Conservation (phyloP, 2,113 vertebrate species). For the Vulpes ferrilata region DNA sequence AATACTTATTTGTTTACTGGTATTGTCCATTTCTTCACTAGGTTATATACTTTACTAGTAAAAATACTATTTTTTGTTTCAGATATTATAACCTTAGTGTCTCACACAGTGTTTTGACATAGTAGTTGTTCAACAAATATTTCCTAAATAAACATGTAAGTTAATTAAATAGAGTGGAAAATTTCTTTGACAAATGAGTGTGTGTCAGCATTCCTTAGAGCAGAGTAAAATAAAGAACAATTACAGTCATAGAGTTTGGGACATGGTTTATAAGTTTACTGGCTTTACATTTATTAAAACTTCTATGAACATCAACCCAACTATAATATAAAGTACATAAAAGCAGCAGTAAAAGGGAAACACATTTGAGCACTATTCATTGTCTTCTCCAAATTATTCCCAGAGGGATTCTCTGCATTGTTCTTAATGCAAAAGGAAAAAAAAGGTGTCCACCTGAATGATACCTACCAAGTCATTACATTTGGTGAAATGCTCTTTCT, state of each 20-base stretch:
- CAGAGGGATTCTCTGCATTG: not conserved
- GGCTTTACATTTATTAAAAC: slow-evolving; percentile 73
- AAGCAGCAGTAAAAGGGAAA: slow-evolving; percentile 49
- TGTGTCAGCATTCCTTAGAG: not conserved
- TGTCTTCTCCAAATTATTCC: not conserved
- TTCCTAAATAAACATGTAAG: slow-evolving; percentile 36
- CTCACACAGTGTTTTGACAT: not conserved
- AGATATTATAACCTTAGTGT: not conserved
- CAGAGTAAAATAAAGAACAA: slow-evolving; percentile 55
- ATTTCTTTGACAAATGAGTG: slow-evolving; percentile 19
- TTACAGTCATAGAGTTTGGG: not conserved
- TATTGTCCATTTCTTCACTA: not conserved
- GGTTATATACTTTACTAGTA: not conserved
- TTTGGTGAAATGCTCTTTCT: not conserved
- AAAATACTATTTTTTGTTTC: slow-evolving; percentile 26
- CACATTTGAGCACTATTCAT: not conserved
- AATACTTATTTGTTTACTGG: not conserved
- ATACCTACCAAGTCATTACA: not conserved
- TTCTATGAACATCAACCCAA: slow-evolving; percentile 42
- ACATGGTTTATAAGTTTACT: slow-evolving; percentile 44
- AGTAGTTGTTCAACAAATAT: not conserved
- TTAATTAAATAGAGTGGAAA: slow-evolving; percentile 25
- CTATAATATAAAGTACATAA: slow-evolving; percentile 51
- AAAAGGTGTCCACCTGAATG: not conserved
- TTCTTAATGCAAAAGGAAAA: slow-evolving; percentile 31